A percentile compares a stretch with the other conserved stretches of the same genome.
phyloP scores from a whole-genome alignment of 2,888 invertebrate species.

The Leucophenga maculata region DNA sequence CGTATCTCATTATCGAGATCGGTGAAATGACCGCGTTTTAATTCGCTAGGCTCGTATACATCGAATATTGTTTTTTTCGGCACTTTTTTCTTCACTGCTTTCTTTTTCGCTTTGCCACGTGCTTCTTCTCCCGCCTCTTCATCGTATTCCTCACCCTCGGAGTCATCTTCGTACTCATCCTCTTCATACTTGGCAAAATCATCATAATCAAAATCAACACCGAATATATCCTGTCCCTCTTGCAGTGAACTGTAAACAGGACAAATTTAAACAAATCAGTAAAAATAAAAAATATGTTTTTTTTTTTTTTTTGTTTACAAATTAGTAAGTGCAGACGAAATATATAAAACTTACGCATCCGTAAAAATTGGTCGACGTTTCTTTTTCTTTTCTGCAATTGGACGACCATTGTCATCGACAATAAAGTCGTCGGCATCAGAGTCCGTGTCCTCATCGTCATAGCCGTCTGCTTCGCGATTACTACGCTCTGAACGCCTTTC shows the following conservation, averaged over 20 bases:
- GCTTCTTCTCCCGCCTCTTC: slow-evolving; percentile 83
- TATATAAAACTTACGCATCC: slow-evolving; percentile 82
- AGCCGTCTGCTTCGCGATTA: slow-evolving; percentile 74
- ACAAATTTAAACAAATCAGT: slow-evolving; percentile 3
- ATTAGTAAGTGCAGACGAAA: not conserved
- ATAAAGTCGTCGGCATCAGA: slow-evolving; percentile 97
- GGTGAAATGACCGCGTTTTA: slow-evolving; percentile 96
- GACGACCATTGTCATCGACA: slow-evolving; percentile 94
- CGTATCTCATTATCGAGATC: slow-evolving; percentile 93
- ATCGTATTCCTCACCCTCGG: slow-evolving; percentile 84
- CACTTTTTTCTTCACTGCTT: slow-evolving; percentile 82
- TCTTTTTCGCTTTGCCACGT: slow-evolving; percentile 80
- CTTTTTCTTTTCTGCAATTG: slow-evolving; percentile 86
- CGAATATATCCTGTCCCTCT: slow-evolving; percentile 99
- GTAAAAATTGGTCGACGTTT: slow-evolving; percentile 87
- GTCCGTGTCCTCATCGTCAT: slow-evolving; percentile 83
- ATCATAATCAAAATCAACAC: slow-evolving; percentile 97
- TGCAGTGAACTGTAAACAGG: slow-evolving; percentile 82
- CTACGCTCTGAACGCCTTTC: slow-evolving; percentile 83
- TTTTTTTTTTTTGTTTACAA: not conserved
- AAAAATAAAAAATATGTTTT: not conserved
- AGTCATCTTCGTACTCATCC: slow-evolving; percentile 83
- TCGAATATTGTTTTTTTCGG: slow-evolving; percentile 91
- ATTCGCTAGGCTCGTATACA: slow-evolving; percentile 96
- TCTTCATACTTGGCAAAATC: slow-evolving; percentile 91